These are phyloP conservation scores for Romanogobio albipinnatus DNA, from an alignment of 2,113 vertebrate species.

Conservation along the genomic window DNA sequence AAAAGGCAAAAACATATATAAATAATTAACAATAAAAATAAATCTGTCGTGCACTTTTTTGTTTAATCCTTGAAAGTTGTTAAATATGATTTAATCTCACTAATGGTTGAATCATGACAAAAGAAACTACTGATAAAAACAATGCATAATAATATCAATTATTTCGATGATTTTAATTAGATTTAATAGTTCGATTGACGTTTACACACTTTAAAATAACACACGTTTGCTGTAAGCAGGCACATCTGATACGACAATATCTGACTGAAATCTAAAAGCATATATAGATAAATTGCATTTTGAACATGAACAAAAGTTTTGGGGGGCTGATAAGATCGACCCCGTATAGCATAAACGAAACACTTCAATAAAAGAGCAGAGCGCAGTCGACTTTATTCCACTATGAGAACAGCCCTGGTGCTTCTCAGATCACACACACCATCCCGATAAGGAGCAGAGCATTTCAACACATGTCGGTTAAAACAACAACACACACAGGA, in stretches of 20 bases:
- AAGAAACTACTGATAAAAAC: not conserved
- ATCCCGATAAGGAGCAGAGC: not conserved
- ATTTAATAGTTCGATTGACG: too few relatives aligned
- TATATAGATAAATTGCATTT: too few relatives aligned
- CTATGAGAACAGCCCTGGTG: not conserved
- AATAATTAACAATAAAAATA: too few relatives aligned
- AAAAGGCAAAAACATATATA: too few relatives aligned
- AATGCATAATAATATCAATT: not conserved
- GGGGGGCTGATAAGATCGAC: not conserved
- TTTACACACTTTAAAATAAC: too few relatives aligned
- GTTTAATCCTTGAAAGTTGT: not conserved
- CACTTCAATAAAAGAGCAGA: not conserved
- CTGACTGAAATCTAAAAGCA: too few relatives aligned
- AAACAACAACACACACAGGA: conserved; percentile 21
- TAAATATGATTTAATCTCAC: not conserved
- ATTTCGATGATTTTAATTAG: not conserved
- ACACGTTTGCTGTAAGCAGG: too few relatives aligned
- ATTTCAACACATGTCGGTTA: not conserved
- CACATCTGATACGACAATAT: too few relatives aligned
- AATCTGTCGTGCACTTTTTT: too few relatives aligned
- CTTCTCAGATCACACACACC: not conserved
- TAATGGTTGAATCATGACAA: not conserved
- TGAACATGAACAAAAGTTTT: not conserved
- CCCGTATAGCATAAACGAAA: not conserved
- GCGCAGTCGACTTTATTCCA: not conserved